Evolutionary conservation across 2,797 vertebrate species (phyloP).

Genomic region (Balearica regulorum): DNA sequence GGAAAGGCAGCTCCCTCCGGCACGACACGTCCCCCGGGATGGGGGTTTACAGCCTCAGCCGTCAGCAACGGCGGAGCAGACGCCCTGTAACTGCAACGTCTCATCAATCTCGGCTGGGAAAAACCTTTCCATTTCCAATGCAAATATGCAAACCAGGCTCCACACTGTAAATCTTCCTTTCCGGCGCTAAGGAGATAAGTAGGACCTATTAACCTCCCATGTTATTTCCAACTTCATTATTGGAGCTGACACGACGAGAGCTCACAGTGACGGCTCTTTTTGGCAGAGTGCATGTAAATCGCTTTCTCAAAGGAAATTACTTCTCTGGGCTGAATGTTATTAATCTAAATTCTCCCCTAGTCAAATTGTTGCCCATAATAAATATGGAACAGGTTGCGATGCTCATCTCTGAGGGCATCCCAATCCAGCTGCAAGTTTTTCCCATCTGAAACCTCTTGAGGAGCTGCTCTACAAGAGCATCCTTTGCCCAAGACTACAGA

Average conservation of each 20-base stretch:
- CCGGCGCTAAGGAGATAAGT: constrained; percentile 83
- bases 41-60: constrained; percentile 5
- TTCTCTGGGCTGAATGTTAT: constrained; percentile 93
- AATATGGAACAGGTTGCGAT: constrained; percentile 90
- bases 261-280: constrained; percentile 84
- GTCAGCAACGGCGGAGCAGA: constrained; percentile 3
- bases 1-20: not conserved
- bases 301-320: constrained; percentile 98
- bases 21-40: not conserved
- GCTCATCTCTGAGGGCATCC: constrained; percentile 84
- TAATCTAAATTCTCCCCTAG: constrained; percentile 98
- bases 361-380: constrained; percentile 96
- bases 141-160: constrained; percentile 74
- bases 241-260: constrained; percentile 91
- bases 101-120: constrained; percentile 65
- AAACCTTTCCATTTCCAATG: constrained; percentile 63
- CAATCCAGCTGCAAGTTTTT: constrained; percentile 71
- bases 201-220: constrained; percentile 97
- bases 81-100: not conserved
- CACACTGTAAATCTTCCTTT: constrained; percentile 71
- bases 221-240: constrained; percentile 99
- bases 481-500: constrained; percentile 4
- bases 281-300: constrained; percentile 95
- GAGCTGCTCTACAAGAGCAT: constrained; percentile 72
- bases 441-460: constrained; percentile 60